These are phyloP conservation scores for Erebia palarica DNA, from an alignment of 2,888 invertebrate genomes.

Conservation along the genomic window DNA sequence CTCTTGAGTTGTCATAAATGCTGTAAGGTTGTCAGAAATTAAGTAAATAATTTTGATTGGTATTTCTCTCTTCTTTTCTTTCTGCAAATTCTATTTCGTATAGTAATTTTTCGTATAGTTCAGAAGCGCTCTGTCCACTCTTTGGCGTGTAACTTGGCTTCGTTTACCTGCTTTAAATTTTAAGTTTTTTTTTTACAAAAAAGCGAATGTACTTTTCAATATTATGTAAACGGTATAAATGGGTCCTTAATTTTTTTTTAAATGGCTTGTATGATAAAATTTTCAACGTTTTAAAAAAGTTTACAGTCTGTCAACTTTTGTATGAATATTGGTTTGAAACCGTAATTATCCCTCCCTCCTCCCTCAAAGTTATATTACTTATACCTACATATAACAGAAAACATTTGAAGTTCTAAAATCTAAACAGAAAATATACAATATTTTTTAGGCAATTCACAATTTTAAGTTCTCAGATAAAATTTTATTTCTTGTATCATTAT, in stretches of 20 bases:
- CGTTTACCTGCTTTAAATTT: neutral
- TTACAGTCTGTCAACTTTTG: neutral
- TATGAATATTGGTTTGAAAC: constrained; percentile 4
- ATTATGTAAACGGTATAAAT: constrained; percentile 5
- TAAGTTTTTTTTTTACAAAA: neutral
- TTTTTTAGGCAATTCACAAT: neutral
- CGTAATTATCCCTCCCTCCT: neutral
- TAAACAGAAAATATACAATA: neutral
- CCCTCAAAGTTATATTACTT: too few relatives aligned
- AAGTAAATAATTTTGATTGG: too few relatives aligned
- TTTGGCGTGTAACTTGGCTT: neutral
- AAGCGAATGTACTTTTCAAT: constrained; percentile 2
- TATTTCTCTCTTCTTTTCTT: too few relatives aligned
- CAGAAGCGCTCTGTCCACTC: neutral
- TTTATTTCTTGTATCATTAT: neutral
- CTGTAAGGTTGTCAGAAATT: too few relatives aligned
- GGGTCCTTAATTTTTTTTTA: constrained; percentile 5
- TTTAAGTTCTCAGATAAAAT: neutral
- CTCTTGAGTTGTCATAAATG: too few relatives aligned
- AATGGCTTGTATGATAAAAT: constrained; percentile 7
- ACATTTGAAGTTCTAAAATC: neutral
- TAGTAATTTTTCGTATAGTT: neutral
- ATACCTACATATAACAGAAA: neutral
- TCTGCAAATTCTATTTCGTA: too few relatives aligned
- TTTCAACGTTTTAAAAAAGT: neutral